phyloP scores from a whole-genome alignment of 2,797 vertebrate species.

The Tokudaia muenninki region DNA sequence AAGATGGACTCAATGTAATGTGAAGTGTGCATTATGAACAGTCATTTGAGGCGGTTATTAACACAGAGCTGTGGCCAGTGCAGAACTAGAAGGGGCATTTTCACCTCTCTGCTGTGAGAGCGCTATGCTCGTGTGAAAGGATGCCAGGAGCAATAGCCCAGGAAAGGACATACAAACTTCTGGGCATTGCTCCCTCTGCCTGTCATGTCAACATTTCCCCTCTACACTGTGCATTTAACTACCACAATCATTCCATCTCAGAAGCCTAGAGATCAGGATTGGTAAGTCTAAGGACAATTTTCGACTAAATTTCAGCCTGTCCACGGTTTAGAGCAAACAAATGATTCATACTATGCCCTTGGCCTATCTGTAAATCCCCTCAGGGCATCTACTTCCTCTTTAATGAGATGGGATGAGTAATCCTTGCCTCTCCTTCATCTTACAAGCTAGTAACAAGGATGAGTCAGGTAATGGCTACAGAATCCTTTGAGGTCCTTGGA shows the following conservation, averaged over 20 bases:
- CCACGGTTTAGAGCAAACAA: constrained; percentile 68
- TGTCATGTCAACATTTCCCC: not conserved
- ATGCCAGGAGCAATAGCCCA: not conserved
- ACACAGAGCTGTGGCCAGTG: not conserved
- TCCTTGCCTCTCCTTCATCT: constrained; percentile 73
- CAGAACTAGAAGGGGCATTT: not conserved
- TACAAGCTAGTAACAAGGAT: constrained; percentile 74
- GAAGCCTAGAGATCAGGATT: constrained; percentile 34
- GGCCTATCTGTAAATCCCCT: constrained; percentile 42
- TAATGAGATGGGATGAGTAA: constrained; percentile 77
- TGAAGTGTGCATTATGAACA: not conserved
- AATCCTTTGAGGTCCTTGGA: constrained; percentile 80
- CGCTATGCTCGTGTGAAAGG: not conserved
- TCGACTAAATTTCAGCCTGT: constrained; percentile 69
- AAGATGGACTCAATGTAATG: not conserved
- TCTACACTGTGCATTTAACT: not conserved
- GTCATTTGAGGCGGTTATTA: not conserved
- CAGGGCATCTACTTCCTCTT: constrained; percentile 57
- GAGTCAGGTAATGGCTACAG: constrained; percentile 76
- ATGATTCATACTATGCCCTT: constrained; percentile 71
- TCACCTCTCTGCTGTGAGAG: not conserved
- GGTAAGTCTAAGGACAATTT: constrained; percentile 67
- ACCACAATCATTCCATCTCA: constrained; percentile 15
- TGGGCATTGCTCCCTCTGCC: not conserved
- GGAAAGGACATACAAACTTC: not conserved